Conservation (phyloP, 2,797 vertebrate genomes). For the Anguilla megastoma region DNA sequence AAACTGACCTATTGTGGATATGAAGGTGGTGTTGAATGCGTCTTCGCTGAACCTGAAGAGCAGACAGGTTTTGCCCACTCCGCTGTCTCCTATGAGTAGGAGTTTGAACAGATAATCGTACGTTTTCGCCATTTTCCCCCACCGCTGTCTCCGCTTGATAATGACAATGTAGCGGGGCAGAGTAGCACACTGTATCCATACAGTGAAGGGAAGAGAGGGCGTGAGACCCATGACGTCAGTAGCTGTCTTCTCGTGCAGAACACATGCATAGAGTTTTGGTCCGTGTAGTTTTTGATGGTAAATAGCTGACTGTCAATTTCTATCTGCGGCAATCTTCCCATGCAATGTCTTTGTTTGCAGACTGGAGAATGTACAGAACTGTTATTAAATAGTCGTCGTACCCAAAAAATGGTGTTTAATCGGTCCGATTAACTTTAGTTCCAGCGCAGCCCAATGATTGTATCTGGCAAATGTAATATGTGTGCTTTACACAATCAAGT, state of each 20-base stretch:
- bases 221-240: conserved; percentile 57
- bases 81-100: conserved; percentile 94
- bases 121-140: conserved; percentile 89
- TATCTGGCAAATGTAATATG: background rate
- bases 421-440: background rate
- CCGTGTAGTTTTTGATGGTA: conserved; percentile 7
- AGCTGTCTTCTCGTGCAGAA: background rate
- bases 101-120: conserved; percentile 98
- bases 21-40: conserved; percentile 97
- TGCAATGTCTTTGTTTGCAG: background rate
- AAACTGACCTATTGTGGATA: conserved; percentile 95
- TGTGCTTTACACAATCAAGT: background rate
- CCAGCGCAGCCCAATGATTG: background rate
- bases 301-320: background rate
- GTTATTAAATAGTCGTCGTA: background rate
- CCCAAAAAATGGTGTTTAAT: background rate
- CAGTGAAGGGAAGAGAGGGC: conserved; percentile 38
- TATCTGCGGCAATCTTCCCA: background rate
- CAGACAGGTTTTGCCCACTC: conserved; percentile 95
- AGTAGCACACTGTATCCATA: conserved; percentile 44
- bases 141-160: conserved; percentile 46
- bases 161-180: conserved; percentile 41
- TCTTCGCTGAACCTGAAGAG: conserved; percentile 97
- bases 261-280: background rate
- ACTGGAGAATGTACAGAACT: background rate